phyloP scores from a whole-genome alignment of 2,888 invertebrate species.

The Ophioninae sp. region DNA sequence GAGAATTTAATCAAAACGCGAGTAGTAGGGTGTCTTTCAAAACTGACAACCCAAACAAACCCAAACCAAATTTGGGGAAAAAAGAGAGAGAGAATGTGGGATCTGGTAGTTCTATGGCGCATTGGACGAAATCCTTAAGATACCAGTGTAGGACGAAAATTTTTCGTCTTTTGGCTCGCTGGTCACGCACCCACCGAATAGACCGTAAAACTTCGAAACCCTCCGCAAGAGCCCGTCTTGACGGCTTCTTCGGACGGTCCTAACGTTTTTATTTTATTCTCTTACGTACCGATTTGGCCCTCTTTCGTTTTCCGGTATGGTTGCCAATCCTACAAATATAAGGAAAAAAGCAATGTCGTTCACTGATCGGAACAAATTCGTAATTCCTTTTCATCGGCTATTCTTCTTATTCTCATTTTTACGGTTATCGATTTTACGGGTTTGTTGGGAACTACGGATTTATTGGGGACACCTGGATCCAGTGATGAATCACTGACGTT shows the following conservation, averaged over 20 bases:
- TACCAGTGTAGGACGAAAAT: constrained; percentile 69
- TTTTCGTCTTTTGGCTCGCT: constrained; percentile 70
- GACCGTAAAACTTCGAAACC: constrained; percentile 64
- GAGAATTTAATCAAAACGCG: constrained; percentile 77
- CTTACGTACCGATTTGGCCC: constrained; percentile 21
- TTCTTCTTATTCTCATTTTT: constrained; percentile 13
- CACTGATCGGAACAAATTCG: constrained; percentile 52
- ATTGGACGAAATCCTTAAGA: constrained; percentile 32
- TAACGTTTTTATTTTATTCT: constrained; percentile 46
- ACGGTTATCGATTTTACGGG: constrained; percentile 11
- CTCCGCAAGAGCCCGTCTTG: constrained; percentile 54
- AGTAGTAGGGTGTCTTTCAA: constrained; percentile 53
- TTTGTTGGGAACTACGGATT: no score
- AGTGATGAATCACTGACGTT: background rate
- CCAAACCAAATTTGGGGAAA: no score
- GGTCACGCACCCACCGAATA: constrained; percentile 70
- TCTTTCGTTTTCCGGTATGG: background rate
- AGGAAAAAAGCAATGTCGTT: constrained; percentile 24
- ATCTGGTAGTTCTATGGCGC: constrained; percentile 37
- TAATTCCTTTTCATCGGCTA: constrained; percentile 45
- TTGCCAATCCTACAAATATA: constrained; percentile 18
- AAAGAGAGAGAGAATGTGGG: no score
- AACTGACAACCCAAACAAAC: no score
- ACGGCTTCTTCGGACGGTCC: constrained; percentile 50
- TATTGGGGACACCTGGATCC: no score